Percentiles rank a stretch among this genome's conserved stretches.
These are phyloP conservation scores for Furcula furcula DNA, from an alignment of 2,888 invertebrate genomes.

Conservation along the genomic window DNA sequence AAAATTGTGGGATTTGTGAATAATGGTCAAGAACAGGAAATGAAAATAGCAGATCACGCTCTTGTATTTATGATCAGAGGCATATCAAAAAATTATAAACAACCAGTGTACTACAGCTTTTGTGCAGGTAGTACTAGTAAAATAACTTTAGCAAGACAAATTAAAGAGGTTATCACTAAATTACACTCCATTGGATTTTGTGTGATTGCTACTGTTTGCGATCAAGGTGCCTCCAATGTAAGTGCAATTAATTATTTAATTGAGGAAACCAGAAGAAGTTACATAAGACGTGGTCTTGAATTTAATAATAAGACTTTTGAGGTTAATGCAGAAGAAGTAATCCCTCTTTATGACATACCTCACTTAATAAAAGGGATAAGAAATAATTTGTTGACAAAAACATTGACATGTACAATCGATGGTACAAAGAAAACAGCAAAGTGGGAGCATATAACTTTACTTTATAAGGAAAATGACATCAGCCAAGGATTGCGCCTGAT, in stretches of 20 bases:
- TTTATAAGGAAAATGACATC: background rate
- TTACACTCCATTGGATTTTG: background rate
- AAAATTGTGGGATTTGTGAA: slow-evolving; percentile 6
- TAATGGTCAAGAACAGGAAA: slow-evolving; percentile 6
- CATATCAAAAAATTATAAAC: background rate
- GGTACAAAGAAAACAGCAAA: background rate
- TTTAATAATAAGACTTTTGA: background rate
- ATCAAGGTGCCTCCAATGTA: background rate
- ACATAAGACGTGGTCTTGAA: background rate
- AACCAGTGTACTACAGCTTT: background rate
- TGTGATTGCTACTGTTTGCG: background rate
- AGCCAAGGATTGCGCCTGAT: background rate
- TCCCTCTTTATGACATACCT: background rate
- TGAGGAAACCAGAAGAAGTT: background rate
- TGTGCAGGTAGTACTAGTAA: background rate
- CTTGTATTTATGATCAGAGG: slow-evolving; percentile 11
- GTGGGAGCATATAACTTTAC: background rate
- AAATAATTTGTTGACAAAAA: background rate
- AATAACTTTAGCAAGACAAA: background rate
- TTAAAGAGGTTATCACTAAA: background rate
- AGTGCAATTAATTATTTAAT: background rate
- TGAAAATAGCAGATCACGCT: slow-evolving; percentile 9
- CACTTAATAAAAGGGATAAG: background rate
- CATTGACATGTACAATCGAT: background rate
- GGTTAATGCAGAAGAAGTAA: background rate